Evolutionary conservation across 2,113 vertebrate genomes (phyloP).

Genomic region (Chaetura pelagica): DNA sequence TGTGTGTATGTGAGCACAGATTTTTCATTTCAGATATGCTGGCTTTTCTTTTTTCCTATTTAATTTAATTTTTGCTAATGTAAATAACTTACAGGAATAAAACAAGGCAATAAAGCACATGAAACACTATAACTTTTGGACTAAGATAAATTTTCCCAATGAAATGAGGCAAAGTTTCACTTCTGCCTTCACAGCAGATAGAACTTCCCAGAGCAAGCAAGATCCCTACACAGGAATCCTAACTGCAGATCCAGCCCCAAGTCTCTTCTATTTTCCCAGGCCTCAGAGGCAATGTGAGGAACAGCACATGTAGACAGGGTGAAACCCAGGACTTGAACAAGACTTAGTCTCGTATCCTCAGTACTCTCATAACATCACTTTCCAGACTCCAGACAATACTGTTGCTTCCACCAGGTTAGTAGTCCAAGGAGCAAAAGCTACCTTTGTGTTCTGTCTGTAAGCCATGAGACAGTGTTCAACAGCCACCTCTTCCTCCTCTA

Average conservation of each 20-base stretch:
- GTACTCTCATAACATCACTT: not conserved
- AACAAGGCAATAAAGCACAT: not conserved
- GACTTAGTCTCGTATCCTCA: not conserved
- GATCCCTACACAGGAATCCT: not conserved
- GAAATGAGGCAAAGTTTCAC: not conserved
- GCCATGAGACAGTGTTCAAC: not conserved
- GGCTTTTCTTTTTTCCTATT: not conserved
- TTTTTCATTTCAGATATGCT: not conserved
- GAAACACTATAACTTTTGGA: not conserved
- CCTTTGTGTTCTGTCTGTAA: not conserved
- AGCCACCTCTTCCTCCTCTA: not conserved
- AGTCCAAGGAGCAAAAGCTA: not conserved
- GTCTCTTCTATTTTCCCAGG: not conserved
- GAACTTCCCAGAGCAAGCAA: not conserved
- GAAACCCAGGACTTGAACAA: not conserved
- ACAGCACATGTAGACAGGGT: not conserved
- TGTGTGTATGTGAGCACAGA: not conserved
- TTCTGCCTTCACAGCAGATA: not conserved
- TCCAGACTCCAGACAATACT: not conserved
- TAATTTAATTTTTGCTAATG: not conserved
- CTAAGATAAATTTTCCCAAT: not conserved
- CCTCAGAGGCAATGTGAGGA: not conserved
- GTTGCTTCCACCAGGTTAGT: not conserved
- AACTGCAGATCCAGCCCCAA: not conserved
- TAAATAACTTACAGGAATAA: not conserved